A percentile compares a stretch with the other conserved stretches of the same genome.
Conservation (phyloP, 2,888 invertebrate species). For the Tipula vernalis region DNA sequence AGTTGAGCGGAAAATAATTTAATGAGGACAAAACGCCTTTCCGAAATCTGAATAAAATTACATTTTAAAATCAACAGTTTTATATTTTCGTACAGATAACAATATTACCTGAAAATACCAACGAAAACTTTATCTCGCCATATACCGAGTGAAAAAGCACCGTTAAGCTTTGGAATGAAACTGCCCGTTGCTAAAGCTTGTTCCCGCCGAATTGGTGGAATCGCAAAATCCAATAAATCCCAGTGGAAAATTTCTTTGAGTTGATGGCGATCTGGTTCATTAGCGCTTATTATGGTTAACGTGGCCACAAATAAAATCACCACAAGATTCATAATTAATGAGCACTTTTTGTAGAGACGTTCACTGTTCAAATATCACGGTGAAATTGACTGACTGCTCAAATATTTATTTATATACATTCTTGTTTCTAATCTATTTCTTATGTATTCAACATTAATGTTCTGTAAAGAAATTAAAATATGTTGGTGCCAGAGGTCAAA, state of each 20-base stretch:
- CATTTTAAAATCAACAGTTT: neutral
- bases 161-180: neutral
- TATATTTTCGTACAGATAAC: neutral
- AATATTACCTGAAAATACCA: neutral
- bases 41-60: neutral
- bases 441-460: no score
- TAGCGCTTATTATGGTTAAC: neutral
- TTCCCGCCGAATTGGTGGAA: neutral
- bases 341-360: neutral
- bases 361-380: no score
- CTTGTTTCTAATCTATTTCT: no score
- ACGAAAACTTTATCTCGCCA: neutral
- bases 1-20: neutral
- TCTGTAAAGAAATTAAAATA: no score
- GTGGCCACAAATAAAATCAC: neutral
- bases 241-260: neutral
- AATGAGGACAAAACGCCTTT: neutral
- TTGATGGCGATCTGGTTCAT: neutral
- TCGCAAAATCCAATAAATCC: neutral
- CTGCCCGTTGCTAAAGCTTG: neutral
- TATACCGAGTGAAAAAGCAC: neutral
- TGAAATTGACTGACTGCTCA: no score
- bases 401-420: no score
- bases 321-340: neutral
- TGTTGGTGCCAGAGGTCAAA: no score